These are phyloP conservation scores for Erpetoichthys calabaricus DNA, from an alignment of 2,797 vertebrate genomes.

Conservation along the genomic window DNA sequence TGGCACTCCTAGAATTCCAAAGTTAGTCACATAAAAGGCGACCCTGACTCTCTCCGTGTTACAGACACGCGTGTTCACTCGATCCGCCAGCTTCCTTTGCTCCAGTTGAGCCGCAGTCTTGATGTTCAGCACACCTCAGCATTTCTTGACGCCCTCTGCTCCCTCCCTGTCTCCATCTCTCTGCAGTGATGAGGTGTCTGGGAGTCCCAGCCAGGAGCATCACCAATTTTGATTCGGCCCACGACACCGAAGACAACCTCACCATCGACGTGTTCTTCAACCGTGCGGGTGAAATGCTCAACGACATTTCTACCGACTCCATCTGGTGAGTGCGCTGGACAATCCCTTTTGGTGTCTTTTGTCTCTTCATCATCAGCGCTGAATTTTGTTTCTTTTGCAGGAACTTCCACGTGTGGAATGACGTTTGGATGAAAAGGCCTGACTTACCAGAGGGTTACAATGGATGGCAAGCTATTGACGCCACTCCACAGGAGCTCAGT, in stretches of 20 bases:
- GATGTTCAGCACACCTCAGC: too few species aligned
- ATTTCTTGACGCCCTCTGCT: too few species aligned
- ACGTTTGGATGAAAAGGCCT: slow-evolving; percentile 36
- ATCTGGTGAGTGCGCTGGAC: slow-evolving; percentile 30
- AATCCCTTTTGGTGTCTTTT: background rate
- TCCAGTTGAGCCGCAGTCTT: too few species aligned
- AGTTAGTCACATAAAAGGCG: too few species aligned
- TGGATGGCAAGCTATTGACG: slow-evolving; percentile 36
- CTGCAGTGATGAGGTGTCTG: slow-evolving; percentile 35
- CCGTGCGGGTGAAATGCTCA: slow-evolving; percentile 20
- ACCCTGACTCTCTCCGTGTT: too few species aligned
- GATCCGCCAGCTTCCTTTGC: too few species aligned
- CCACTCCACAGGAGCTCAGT: slow-evolving; percentile 16
- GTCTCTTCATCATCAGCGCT: too few species aligned
- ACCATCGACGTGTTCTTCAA: slow-evolving; percentile 34
- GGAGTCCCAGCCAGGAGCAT: slow-evolving; percentile 34
- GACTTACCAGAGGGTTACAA: slow-evolving; percentile 23
- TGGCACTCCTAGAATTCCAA: too few species aligned
- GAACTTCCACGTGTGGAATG: slow-evolving; percentile 37
- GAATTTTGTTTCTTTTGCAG: slow-evolving; percentile 14
- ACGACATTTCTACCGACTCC: slow-evolving; percentile 19
- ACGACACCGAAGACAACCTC: slow-evolving; percentile 38
- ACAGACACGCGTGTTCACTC: too few species aligned
- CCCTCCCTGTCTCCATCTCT: background rate
- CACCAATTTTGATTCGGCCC: slow-evolving; percentile 33